A percentile compares a stretch with the other conserved stretches of the same genome.
These are phyloP conservation scores for Ctenosaura bakeri DNA, from an alignment of 2,797 vertebrate genomes.

Conservation along the genomic window DNA sequence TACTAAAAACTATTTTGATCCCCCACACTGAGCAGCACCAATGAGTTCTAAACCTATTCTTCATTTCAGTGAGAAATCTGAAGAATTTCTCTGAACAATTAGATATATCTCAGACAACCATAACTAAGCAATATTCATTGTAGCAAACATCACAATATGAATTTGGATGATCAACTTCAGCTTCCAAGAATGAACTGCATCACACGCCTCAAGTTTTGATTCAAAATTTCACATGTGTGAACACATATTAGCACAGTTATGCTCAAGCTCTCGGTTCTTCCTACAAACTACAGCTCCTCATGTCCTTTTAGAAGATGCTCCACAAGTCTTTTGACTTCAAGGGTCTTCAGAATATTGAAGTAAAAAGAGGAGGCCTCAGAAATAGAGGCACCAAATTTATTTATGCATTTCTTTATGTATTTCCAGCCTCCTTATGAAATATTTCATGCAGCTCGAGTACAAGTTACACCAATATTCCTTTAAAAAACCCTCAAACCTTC, in stretches of 20 bases:
- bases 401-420: not conserved
- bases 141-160: not conserved
- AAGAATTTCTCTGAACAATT: not conserved
- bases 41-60: not conserved
- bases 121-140: not conserved
- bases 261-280: not conserved
- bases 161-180: no score
- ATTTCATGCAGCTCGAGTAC: not conserved
- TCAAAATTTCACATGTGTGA: not conserved
- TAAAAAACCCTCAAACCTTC: not conserved
- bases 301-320: not conserved
- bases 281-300: not conserved
- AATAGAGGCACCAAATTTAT: not conserved
- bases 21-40: not conserved
- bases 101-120: not conserved
- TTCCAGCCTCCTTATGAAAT: not conserved
- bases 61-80: not conserved
- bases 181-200: not conserved
- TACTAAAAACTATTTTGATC: not conserved
- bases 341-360: not conserved
- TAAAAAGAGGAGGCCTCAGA: not conserved
- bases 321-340: not conserved
- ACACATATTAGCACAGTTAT: not conserved
- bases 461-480: not conserved
- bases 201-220: not conserved